Base-by-base conservation (phyloP, 2,888 invertebrate species). In the Periphyllus acericola region DNA sequence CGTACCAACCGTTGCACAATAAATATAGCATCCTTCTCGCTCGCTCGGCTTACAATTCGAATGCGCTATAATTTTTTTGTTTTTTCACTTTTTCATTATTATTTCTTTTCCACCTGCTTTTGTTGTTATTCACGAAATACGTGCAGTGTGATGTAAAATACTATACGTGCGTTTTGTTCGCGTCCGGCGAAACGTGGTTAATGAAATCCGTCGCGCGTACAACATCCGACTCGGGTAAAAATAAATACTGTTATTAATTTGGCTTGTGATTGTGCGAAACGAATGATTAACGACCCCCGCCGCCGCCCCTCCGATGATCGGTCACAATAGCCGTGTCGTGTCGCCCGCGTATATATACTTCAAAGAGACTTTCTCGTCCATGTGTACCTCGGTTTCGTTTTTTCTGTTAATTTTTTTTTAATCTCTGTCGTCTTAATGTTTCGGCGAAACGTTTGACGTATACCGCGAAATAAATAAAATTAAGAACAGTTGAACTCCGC, bases 251-350 rank as follows among this genome's bases (percentile, higher is more conserved):
- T 29, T 78, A 85, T 78, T 68, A 79, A 71, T 72, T 86, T 86
- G 55, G 79, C 72, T 79, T 34, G 79, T n/a, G 36, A 79, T 86
- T 46, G 86, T 72, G 86, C 86, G 55, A 79, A 86, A 79, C 86
- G 68, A 71, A 86, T 86, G 79, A 86, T 86, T 72, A 79, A 86
- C 72, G 79, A 68, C 32, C 40, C 32, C n/a, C 34, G 29, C 74
- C 29, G 60, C 29, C 8, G 46, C 52, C 17, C 6, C 1, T 40
- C 8, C 29, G 29, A 1, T 72, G 36, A 55, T 74, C 55, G 66
- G 71, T 32, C 55, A 34, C 74, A 55, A 74, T 72, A 55, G 29
- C 34, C 75, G 21, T 6, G 36, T 36, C 36, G 36, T 40, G 25
- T 19, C 21, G 5, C 25, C 21, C 14, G 6, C 83, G n/a, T 36